phyloP scores from a whole-genome alignment of 2,113 vertebrate species.

The Girardinichthys multiradiatus region DNA sequence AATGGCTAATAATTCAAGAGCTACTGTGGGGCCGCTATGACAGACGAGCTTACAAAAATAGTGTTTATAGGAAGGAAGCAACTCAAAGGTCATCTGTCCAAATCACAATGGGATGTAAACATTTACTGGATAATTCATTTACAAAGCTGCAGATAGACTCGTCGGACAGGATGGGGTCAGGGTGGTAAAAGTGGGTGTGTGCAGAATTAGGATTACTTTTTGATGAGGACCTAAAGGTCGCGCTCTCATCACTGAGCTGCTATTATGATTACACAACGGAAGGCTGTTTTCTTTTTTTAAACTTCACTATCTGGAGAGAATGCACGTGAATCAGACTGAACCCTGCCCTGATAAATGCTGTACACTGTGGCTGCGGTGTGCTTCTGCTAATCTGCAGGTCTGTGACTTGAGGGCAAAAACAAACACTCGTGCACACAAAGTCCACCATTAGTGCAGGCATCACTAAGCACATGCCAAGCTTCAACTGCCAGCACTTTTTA shows the following conservation, averaged over 20 bases:
- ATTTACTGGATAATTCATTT: constrained; percentile 39
- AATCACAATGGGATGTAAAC: constrained; percentile 38
- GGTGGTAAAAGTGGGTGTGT: not conserved
- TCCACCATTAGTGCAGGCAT: constrained; percentile 1
- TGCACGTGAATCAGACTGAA: constrained; percentile 32
- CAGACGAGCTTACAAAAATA: constrained; percentile 27
- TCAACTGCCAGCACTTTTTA: constrained; percentile 20
- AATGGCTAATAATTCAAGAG: not conserved
- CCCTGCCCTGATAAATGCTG: constrained; percentile 41
- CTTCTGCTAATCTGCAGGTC: constrained; percentile 41
- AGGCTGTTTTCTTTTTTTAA: constrained; percentile 45
- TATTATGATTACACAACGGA: constrained; percentile 45
- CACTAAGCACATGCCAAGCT: constrained; percentile 20
- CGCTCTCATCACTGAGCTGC: constrained; percentile 33
- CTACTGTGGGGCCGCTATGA: constrained; percentile 35
- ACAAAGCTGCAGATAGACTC: constrained; percentile 35
- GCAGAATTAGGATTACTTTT: constrained; percentile 4
- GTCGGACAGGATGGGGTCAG: constrained; percentile 25
- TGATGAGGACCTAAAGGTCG: constrained; percentile 32
- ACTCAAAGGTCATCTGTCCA: constrained; percentile 47
- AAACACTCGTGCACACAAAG: not conserved
- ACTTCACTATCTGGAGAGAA: constrained; percentile 40
- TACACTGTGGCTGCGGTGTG: constrained; percentile 42
- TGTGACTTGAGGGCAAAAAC: constrained; percentile 17
- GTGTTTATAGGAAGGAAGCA: constrained; percentile 34